Evolutionary conservation across 2,797 vertebrate species (phyloP).

Genomic region (Bradypodion ventrale): DNA sequence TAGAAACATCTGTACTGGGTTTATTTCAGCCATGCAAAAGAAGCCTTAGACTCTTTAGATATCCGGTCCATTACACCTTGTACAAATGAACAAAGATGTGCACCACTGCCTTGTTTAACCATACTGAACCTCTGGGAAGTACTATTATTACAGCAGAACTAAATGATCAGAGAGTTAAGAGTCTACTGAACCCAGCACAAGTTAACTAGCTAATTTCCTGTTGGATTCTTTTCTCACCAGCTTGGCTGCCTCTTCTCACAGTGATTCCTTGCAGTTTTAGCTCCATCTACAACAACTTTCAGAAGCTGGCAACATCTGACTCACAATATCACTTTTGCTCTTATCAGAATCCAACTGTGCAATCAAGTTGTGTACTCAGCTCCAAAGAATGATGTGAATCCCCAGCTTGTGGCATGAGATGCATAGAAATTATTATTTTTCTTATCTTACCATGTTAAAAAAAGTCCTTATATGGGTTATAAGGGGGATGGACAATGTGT

Average conservation of each 20-base stretch:
- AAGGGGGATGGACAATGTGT: no score
- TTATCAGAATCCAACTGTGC: background rate
- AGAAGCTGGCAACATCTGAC: background rate
- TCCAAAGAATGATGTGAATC: background rate
- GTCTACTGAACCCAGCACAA: constrained; percentile 3
- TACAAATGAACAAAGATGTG: constrained; percentile 28
- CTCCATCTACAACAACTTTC: background rate
- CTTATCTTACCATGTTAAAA: background rate
- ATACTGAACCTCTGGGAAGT: background rate
- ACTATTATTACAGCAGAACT: background rate
- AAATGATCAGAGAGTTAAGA: background rate
- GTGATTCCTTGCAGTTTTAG: background rate
- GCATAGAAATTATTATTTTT: background rate
- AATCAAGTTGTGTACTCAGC: background rate
- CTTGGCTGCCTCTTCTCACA: background rate
- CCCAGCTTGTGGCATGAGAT: background rate
- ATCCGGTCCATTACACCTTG: constrained; percentile 1
- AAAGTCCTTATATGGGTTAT: background rate
- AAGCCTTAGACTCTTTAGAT: background rate
- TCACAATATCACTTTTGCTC: background rate
- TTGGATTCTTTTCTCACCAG: background rate
- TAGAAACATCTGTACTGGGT: background rate
- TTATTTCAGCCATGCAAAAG: constrained; percentile 16
- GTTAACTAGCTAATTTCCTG: constrained; percentile 25
- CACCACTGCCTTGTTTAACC: constrained; percentile 12